These are phyloP conservation scores for Hoplodrina blanda DNA, from an alignment of 2,888 invertebrate genomes.

Conservation along the genomic window DNA sequence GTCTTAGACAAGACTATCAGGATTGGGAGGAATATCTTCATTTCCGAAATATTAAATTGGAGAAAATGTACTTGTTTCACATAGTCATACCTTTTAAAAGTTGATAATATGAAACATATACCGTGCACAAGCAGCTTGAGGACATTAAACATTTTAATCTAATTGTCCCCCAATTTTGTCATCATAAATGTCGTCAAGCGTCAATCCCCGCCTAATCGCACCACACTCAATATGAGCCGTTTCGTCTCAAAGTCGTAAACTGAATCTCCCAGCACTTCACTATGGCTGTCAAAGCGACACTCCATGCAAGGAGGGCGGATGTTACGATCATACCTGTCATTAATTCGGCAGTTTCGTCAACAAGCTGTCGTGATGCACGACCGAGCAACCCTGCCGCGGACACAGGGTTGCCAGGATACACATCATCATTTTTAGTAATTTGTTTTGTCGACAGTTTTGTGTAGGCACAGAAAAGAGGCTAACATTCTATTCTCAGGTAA, in stretches of 20 bases:
- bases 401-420: conserved; percentile 9
- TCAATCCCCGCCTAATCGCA: conserved; percentile 15
- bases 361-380: conserved; percentile 38
- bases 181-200: conserved; percentile 17
- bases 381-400: neutral
- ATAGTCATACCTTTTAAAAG: no score
- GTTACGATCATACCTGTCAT: conserved; percentile 55
- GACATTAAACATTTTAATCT: neutral
- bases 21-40: conserved; percentile 21
- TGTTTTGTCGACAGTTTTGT: no score
- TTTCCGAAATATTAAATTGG: conserved; percentile 1
- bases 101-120: no score
- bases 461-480: neutral
- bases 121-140: neutral
- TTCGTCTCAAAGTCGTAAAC: conserved; percentile 40
- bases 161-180: conserved; percentile 14
- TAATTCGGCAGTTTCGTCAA: conserved; percentile 55
- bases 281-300: conserved; percentile 36
- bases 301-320: conserved; percentile 3
- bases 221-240: conserved; percentile 14
- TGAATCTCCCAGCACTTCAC: neutral
- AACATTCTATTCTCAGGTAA: neutral
- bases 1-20: conserved; percentile 30
- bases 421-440: no score
- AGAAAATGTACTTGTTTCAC: neutral